Evolutionary conservation across 2,888 invertebrate genomes (phyloP).

Genomic region (Chrysolina oricalcia): DNA sequence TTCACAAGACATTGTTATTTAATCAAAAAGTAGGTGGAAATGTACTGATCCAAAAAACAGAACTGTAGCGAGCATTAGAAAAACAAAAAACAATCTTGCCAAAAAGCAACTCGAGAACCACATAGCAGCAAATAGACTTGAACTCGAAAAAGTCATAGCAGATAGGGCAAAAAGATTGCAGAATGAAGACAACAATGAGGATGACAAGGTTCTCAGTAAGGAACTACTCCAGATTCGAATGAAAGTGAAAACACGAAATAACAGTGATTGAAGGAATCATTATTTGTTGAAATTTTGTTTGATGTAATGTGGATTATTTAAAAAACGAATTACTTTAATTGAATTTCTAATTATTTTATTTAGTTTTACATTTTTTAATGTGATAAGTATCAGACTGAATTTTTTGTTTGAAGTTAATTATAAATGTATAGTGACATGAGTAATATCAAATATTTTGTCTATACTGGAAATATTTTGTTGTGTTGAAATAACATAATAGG

Average conservation of each 20-base stretch:
- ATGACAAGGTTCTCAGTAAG: slow-evolving; percentile 73
- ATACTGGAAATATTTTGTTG: not conserved
- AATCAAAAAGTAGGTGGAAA: slow-evolving; percentile 94
- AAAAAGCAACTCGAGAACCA: slow-evolving; percentile 76
- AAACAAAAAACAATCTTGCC: slow-evolving; percentile 89
- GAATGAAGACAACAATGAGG: slow-evolving; percentile 66
- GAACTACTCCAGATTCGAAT: slow-evolving; percentile 79
- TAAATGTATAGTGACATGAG: slow-evolving; percentile 27
- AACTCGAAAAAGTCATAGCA: slow-evolving; percentile 77
- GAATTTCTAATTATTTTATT: slow-evolving; percentile 38
- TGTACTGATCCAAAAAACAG: slow-evolving; percentile 93
- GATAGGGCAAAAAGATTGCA: slow-evolving; percentile 76
- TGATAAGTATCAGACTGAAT: slow-evolving; percentile 59
- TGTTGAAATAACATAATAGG: not conserved
- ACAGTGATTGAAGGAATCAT: slow-evolving; percentile 25
- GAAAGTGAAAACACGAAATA: slow-evolving; percentile 73
- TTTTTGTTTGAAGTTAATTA: slow-evolving; percentile 50
- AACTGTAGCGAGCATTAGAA: slow-evolving; percentile 89
- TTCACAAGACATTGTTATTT: slow-evolving; percentile 91
- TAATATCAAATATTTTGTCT: slow-evolving; percentile 43
- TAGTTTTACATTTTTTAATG: slow-evolving; percentile 50
- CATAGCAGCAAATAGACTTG: slow-evolving; percentile 69
- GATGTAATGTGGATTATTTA: slow-evolving; percentile 30
- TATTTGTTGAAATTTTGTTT: not conserved
- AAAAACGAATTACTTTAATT: slow-evolving; percentile 32